Evolutionary conservation across 2,888 invertebrate species (phyloP), one percentile per base, ranked within the genome.

Genomic region (Eremobia ochroleuca): DNA sequence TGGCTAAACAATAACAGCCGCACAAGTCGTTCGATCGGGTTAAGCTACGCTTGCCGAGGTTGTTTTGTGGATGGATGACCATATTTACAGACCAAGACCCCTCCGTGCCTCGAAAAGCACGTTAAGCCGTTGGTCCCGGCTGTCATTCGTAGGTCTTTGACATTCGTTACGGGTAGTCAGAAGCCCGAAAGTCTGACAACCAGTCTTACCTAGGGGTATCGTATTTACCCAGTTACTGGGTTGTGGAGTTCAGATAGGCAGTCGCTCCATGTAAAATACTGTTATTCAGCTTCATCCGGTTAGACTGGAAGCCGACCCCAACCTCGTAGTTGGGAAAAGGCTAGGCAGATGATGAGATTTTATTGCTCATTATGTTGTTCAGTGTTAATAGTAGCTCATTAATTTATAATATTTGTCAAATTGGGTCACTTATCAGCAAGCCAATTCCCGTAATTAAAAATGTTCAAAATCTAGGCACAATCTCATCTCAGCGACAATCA

Each of bases 321-420:
- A 49, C 49, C n/a, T n/a, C n/a, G 8, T 21, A 49, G 21, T 6
- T 49, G 21, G 49, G 0, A n/a, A 52, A 52, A 11, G n/a, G 49
- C 25, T 25, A n/a, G 11, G 11, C 11, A 11, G 4, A n/a, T 52
- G n/a, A 11, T n/a, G 11, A 13, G 21, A 21, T 28, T 31, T 18
- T 18, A 15, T 67, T 31, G 5, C 8, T 37, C 28, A 28, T 28
- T 5, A 15, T 70, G 21, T 59, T 34, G 59, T 31, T 18, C 31
- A n/a, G 5, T 66, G 21, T 49, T 64, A 28, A 18, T 37, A 73
- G 18, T 18, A 28, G 31, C 8, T 4, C 25, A 77, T 61, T 62
- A 67, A 67, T 76, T 62, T 58, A n/a, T n/a, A n/a, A n/a, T n/a
- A 18, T 9, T 43, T 77, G n/a, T 62, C 31, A 73, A 49, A 58